phyloP scores from a whole-genome alignment of 1,140 invertebrate species.

The Stenopsyche tienmushanensis region DNA sequence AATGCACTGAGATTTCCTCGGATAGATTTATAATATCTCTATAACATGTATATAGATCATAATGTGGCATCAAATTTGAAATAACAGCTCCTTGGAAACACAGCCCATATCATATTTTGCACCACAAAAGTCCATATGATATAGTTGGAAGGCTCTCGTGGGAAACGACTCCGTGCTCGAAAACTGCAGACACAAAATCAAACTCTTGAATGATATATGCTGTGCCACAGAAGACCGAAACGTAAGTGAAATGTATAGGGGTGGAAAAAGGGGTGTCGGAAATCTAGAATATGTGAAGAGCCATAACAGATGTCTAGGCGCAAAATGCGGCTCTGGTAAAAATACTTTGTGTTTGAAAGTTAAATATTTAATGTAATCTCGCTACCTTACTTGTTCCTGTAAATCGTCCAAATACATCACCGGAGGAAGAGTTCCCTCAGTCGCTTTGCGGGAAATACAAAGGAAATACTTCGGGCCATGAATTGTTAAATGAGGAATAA shows the following conservation, averaged over 20 bases:
- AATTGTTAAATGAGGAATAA: conserved; percentile 15
- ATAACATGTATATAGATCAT: too few relatives aligned
- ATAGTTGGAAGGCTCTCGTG: too few relatives aligned
- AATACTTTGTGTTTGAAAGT: conserved; percentile 6
- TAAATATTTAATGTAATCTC: conserved; percentile 25
- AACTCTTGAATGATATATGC: neutral
- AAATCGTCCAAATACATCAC: conserved; percentile 14
- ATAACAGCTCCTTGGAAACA: too few relatives aligned
- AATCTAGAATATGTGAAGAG: too few relatives aligned
- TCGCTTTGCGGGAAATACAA: neutral
- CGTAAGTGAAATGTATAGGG: neutral
- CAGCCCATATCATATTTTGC: too few relatives aligned
- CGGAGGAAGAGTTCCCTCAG: neutral
- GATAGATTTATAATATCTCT: too few relatives aligned
- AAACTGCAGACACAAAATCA: neutral
- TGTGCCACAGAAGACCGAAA: neutral
- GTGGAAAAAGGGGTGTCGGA: too few relatives aligned
- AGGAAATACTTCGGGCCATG: neutral
- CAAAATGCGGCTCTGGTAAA: neutral
- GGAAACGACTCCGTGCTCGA: neutral
- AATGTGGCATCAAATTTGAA: too few relatives aligned
- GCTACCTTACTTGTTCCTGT: neutral
- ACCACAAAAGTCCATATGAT: too few relatives aligned
- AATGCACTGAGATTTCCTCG: too few relatives aligned
- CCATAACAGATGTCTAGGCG: neutral